phyloP scores from a whole-genome alignment of 2,113 vertebrate genomes.

The Ailuropoda melanoleuca region DNA sequence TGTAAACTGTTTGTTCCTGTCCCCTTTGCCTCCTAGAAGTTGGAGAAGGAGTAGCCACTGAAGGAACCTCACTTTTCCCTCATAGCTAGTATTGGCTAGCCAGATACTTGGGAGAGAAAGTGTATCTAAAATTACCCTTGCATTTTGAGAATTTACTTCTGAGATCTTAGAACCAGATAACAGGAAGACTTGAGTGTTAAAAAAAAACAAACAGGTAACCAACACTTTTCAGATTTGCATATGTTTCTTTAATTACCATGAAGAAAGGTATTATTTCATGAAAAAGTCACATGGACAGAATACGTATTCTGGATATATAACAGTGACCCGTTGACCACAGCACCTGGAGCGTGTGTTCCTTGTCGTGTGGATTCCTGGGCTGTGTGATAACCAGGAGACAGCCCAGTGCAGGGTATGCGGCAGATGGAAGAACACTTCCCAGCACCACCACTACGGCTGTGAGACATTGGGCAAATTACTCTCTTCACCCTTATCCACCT shows the following conservation, averaged over 20 bases:
- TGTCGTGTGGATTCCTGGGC: not conserved
- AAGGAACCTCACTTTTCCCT: not conserved
- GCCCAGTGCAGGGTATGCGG: not conserved
- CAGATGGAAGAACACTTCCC: not conserved
- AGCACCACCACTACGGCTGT: too few relatives aligned
- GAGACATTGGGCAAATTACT: not conserved
- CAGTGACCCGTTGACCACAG: not conserved
- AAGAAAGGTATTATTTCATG: not conserved
- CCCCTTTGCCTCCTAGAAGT: not conserved
- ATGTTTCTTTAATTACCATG: not conserved
- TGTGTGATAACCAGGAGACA: not conserved
- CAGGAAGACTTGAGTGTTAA: not conserved
- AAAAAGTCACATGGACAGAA: not conserved
- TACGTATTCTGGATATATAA: not conserved
- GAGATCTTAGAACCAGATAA: not conserved
- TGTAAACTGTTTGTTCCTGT: not conserved
- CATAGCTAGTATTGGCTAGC: not conserved
- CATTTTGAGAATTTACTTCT: not conserved
- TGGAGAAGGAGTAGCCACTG: not conserved
- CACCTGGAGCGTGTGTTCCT: not conserved
- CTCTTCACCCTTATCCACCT: not conserved
- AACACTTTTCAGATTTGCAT: not conserved
- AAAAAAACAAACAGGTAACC: not conserved
- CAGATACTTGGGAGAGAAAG: not conserved
- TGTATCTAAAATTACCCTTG: not conserved